These are phyloP conservation scores for Goniozus legneri DNA, from an alignment of 1,140 invertebrate species.

Conservation along the genomic window DNA sequence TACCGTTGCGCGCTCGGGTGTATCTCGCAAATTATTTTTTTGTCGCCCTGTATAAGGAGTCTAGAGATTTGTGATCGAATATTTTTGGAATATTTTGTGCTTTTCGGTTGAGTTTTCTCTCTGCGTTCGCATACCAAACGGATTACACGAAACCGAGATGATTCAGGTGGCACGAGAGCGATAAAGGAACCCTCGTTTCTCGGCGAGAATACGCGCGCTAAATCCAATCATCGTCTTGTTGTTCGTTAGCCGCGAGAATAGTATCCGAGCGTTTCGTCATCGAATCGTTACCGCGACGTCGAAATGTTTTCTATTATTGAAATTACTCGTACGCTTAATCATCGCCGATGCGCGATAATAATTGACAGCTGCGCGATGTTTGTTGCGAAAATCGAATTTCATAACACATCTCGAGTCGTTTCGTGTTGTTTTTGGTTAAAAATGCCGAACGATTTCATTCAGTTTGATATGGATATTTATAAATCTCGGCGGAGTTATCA, in stretches of 20 bases:
- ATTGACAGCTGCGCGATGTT: neutral
- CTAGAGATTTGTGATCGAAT: too few relatives aligned
- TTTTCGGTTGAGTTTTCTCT: neutral
- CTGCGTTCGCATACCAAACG: neutral
- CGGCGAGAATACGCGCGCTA: slow-evolving; percentile 9
- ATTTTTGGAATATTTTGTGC: too few relatives aligned
- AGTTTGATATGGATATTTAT: neutral
- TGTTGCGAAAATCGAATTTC: too few relatives aligned
- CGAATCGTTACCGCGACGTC: neutral
- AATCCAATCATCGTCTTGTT: too few relatives aligned
- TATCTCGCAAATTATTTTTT: too few relatives aligned
- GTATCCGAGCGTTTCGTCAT: slow-evolving; percentile 23
- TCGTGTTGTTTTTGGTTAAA: neutral
- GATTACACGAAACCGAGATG: neutral
- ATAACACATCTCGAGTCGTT: too few relatives aligned
- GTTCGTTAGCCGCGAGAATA: slow-evolving; percentile 18
- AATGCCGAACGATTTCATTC: neutral
- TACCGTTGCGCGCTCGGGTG: too few relatives aligned
- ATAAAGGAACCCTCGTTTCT: neutral
- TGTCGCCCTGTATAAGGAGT: too few relatives aligned
- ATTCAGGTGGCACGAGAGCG: neutral
- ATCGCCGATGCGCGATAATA: slow-evolving; percentile 12
- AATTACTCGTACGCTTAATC: slow-evolving; percentile 29
- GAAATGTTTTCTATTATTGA: slow-evolving; percentile 29
- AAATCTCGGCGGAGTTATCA: neutral